phyloP scores from a whole-genome alignment of 2,113 vertebrate species.

The Setophaga petechia region DNA sequence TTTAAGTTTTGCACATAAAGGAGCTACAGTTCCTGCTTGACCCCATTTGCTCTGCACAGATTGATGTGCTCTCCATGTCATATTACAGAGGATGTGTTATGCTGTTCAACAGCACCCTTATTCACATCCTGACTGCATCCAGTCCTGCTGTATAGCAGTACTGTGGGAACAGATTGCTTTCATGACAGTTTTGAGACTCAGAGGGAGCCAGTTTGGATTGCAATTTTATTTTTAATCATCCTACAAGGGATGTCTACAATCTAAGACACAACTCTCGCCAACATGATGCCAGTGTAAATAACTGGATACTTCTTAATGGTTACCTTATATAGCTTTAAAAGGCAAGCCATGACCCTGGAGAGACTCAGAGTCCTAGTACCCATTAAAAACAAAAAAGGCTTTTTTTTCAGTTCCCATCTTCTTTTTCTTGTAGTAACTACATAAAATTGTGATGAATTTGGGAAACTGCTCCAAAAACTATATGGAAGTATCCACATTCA shows the following conservation, averaged over 20 bases:
- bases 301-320: background rate
- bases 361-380: background rate
- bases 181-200: constrained; percentile 36
- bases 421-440: background rate
- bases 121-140: constrained; percentile 9
- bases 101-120: constrained; percentile 26
- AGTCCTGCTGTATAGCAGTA: background rate
- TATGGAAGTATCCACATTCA: background rate
- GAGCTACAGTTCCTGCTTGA: background rate
- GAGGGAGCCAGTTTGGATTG: background rate
- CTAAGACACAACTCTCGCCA: background rate
- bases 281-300: background rate
- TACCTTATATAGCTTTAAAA: background rate
- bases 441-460: background rate
- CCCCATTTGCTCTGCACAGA: background rate
- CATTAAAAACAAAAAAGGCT: background rate
- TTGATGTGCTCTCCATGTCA: background rate
- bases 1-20: background rate
- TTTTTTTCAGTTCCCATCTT: background rate
- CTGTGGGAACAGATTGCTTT: constrained; percentile 49
- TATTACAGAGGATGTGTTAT: background rate
- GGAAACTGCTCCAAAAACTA: background rate
- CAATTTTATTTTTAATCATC: constrained; percentile 28
- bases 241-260: background rate
- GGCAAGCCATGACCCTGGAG: background rate